Conservation (phyloP, 53 echinoderm and acorn worm genomes). For the Echinometra lucunter region DNA sequence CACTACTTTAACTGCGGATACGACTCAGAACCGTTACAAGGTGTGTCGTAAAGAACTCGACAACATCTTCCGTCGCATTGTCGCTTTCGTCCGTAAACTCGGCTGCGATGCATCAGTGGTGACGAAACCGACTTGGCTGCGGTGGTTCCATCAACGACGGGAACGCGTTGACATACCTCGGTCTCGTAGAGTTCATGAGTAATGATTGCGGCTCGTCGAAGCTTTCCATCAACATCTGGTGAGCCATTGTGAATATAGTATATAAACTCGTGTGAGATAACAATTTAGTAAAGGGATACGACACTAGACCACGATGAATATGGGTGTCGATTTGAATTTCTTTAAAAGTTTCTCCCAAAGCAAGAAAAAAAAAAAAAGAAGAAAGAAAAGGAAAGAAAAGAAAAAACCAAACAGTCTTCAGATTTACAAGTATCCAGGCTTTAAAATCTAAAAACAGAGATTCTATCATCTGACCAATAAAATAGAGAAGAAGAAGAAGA, state of each 20-base stretch:
- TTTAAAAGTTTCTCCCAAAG: no score
- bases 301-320: no score
- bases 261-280: no score
- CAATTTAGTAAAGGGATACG: no score
- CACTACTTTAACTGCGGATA: conserved; percentile 64
- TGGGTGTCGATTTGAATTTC: no score
- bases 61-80: conserved; percentile 79
- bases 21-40: conserved; percentile 72
- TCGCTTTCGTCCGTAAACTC: conserved; percentile 75
- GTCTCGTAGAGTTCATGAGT: conserved; percentile 84
- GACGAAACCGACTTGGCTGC: conserved; percentile 83
- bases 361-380: no score
- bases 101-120: conserved; percentile 87
- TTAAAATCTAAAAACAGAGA: no score
- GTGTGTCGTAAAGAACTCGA: conserved; percentile 78
- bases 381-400: no score
- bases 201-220: conserved; percentile 88
- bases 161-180: conserved; percentile 90
- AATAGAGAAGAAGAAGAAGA: no score
- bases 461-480: no score
- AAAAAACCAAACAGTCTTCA: no score
- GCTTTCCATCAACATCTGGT: conserved; percentile 86
- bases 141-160: conserved; percentile 73
- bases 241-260: neutral
- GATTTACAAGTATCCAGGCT: no score